Percentiles rank a stretch among this genome's conserved stretches.
These are phyloP conservation scores for Antigone vipio DNA, from an alignment of 2,113 vertebrate genomes.

Conservation along the genomic window DNA sequence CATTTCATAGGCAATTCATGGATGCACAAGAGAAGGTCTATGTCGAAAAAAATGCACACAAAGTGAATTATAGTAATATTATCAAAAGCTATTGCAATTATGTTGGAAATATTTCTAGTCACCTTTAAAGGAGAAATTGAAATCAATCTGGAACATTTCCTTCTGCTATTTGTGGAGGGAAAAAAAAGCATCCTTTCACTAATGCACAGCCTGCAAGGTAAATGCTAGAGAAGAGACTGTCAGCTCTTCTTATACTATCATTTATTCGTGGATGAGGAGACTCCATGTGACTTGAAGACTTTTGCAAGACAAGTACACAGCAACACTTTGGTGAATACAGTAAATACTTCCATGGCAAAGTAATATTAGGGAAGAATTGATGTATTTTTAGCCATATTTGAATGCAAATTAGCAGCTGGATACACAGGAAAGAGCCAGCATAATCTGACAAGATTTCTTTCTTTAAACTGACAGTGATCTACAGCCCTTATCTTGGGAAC, in stretches of 20 bases:
- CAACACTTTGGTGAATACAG: neutral
- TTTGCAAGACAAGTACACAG: neutral
- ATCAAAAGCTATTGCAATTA: neutral
- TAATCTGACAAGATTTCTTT: neutral
- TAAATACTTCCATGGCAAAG: neutral
- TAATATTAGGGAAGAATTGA: neutral
- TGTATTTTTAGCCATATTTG: slow-evolving; percentile 7
- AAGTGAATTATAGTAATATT: neutral
- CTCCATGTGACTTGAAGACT: neutral
- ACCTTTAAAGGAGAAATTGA: neutral
- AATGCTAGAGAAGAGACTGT: neutral
- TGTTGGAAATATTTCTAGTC: neutral
- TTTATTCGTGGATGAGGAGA: neutral
- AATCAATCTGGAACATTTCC: neutral
- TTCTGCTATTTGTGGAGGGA: neutral
- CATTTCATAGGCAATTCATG: neutral
- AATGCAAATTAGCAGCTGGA: slow-evolving; percentile 26
- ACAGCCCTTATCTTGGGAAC: neutral
- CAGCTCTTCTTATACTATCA: neutral
- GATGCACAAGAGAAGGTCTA: neutral
- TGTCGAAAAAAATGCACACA: neutral
- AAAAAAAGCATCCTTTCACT: neutral
- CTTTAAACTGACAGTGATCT: slow-evolving; percentile 17
- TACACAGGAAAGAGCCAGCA: neutral
- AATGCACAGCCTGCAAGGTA: neutral